Percentiles rank a stretch among this genome's conserved stretches.
These are phyloP conservation scores for Ivindomyrus marchei DNA, from an alignment of 2,113 vertebrate species.

Conservation along the genomic window DNA sequence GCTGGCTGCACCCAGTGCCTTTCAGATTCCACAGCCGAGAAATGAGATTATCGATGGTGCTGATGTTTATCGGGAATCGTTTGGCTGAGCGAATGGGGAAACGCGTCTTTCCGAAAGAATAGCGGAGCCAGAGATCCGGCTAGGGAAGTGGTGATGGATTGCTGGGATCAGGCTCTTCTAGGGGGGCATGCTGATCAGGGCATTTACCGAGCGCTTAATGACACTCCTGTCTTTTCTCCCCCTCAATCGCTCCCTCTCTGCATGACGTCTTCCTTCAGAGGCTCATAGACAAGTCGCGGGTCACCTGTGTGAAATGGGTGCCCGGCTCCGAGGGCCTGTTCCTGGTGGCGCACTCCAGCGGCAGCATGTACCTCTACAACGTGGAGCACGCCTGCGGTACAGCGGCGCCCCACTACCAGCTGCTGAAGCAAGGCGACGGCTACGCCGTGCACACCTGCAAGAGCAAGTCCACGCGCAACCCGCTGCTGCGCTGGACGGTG, in stretches of 20 bases:
- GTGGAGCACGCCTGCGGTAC: conserved; percentile 95
- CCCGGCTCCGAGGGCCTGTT: conserved; percentile 97
- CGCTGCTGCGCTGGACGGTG: conserved; percentile 93
- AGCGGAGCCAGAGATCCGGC: not conserved
- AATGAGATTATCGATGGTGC: conserved; percentile 28
- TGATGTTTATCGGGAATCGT: not conserved
- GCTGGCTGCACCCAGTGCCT: not conserved
- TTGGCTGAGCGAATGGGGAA: not conserved
- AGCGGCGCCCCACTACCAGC: conserved; percentile 94
- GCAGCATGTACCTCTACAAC: conserved; percentile 96
- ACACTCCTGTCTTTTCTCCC: not conserved
- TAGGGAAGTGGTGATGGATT: not conserved
- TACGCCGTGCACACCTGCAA: conserved; percentile 97
- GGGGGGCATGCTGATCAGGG: not conserved
- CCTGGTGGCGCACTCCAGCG: conserved; percentile 93
- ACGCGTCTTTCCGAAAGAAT: not conserved
- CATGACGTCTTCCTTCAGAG: conserved; percentile 68
- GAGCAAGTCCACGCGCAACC: conserved; percentile 96
- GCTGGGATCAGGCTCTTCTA: not conserved
- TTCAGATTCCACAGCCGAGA: not conserved
- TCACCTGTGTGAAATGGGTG: conserved; percentile 97
- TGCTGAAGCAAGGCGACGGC: conserved; percentile 93
- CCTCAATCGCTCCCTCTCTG: conserved; percentile 14
- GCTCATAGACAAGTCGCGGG: conserved; percentile 97
- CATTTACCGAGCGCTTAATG: not conserved